Base-by-base conservation (phyloP, 1,140 invertebrate genomes). In the Eumaeus atala region DNA sequence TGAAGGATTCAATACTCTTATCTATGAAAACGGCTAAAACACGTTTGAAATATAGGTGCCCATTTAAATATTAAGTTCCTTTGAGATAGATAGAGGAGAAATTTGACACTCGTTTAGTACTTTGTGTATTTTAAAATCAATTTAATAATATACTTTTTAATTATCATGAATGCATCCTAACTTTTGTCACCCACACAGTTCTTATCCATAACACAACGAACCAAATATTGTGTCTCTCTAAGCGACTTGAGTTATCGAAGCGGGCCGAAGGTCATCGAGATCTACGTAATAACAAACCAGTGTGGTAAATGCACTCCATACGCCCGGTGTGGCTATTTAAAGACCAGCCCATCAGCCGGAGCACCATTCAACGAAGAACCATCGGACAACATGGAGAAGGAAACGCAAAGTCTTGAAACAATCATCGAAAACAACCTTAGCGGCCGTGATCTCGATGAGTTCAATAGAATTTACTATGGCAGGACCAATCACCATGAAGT, bases 381-480 rank as follows among this genome's bases (percentile, higher is more conserved):
- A 54, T n/a, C 48, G 37, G 16, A 49, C 38, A 48, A 21, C 48
- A 66, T 86, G 83, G 83, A 86, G 48, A 71, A 72, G 60, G 77
- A 86, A 76, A 84, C 80, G 3, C 70, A 68, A 10, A 84, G 83
- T 62, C 70, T 86, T 16, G 83, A 86, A 66, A 54, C 77, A 1
- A 82, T 86, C 58, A 61, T 86, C 38, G 75, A 82, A 50, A 84
- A 82, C 55, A 86, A 84, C 60, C 69, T 86, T 7, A 76, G 91
- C 35, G 79, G 90, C 1, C 79, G 89, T 7, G 93, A 96, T 68
- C 84, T 95, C 7, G 85, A 90, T 49, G 91, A 94, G 75, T 92
- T 95, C 11, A 93, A 92, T 67, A 90, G 93, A 59, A 91, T 96
- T 67, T 86, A 97, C 38, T 96, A 94, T 77, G 95, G 95, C 52